Base-by-base conservation (phyloP, 2,888 invertebrate genomes). In the Microplitis deprimator region DNA sequence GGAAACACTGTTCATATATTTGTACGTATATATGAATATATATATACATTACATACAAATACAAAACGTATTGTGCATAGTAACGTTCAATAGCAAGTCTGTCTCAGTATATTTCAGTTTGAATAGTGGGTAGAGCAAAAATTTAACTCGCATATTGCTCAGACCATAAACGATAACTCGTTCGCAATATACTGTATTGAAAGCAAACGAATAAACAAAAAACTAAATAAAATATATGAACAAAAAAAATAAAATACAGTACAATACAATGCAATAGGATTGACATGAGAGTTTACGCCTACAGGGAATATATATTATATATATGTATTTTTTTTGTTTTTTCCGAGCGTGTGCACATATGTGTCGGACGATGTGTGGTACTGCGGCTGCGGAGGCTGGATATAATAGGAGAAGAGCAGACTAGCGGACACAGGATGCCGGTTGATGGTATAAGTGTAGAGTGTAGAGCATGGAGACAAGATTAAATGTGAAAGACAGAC, bases 1-100 rank as follows among this genome's bases (percentile, higher is more conserved):
- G 41, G 64, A 61, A 73, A 68, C 70, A 68, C 70, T 68, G 70
- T n/a, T 6, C 62, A 68, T 69, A 61, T 72, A 75, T 50, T 17
- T 70, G 50, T 68, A 41, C 8, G 5, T 41, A 20, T 41, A 68
- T 40, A n/a, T 7, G 39, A 7, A 41, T 16, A 40, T 68, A 68
- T 17, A 41, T 16, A 40, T 68, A 41, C 17, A 68, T n/a, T 8
- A 13, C 40, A 68, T 16, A 68, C n/a, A 65, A 16, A 39, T 39
- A 38, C 50, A 50, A 50, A 50, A 50, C 13, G 50, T 50, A 50
- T 50, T 13, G 50, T 50, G 3, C 13, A 13, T 50, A 50, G 50
- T 13, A 50, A 13, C 50, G 50, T 13, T 50, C 50, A 50, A 50
- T 50, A 50, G 50, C 50, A 29, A 29, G 29, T 29, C 29, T 29